Conservation (phyloP, 2,113 vertebrate species). For the Sclerurus mexicanus region DNA sequence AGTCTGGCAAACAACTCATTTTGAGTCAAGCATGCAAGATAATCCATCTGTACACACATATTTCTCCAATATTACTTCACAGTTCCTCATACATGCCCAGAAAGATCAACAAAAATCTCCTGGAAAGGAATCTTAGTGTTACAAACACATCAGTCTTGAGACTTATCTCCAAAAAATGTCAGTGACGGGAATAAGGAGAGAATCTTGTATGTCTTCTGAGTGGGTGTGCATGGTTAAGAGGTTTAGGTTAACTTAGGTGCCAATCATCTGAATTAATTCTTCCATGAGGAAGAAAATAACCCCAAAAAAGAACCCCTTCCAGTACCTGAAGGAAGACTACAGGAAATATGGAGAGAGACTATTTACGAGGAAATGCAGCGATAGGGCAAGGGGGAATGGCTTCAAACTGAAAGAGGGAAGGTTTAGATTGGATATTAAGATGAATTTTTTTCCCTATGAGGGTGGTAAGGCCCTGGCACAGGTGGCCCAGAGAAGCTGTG, state of each 20-base stretch:
- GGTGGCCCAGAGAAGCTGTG: not conserved
- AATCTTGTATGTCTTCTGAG: not conserved
- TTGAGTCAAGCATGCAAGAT: not conserved
- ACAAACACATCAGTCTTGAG: not conserved
- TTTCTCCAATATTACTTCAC: not conserved
- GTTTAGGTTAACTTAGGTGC: not conserved
- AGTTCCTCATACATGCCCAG: not conserved
- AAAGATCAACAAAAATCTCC: not conserved
- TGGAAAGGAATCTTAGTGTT: not conserved
- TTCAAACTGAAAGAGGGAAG: not conserved
- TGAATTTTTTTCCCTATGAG: not conserved
- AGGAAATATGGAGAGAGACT: not conserved
- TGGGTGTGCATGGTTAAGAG: not conserved
- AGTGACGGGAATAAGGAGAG: not conserved
- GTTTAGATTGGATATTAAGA: not conserved
- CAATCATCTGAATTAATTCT: not conserved
- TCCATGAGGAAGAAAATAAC: not conserved
- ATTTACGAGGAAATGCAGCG: not conserved
- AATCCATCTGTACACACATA: not conserved
- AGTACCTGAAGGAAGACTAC: not conserved
- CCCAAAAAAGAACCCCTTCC: not conserved
- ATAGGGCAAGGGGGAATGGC: not conserved
- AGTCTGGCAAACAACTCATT: not conserved
- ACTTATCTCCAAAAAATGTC: not conserved
- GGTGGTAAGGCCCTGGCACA: rapidly evolving